These are phyloP conservation scores for Scylla paramamosain DNA, from an alignment of 1,140 invertebrate species.

Conservation along the genomic window DNA sequence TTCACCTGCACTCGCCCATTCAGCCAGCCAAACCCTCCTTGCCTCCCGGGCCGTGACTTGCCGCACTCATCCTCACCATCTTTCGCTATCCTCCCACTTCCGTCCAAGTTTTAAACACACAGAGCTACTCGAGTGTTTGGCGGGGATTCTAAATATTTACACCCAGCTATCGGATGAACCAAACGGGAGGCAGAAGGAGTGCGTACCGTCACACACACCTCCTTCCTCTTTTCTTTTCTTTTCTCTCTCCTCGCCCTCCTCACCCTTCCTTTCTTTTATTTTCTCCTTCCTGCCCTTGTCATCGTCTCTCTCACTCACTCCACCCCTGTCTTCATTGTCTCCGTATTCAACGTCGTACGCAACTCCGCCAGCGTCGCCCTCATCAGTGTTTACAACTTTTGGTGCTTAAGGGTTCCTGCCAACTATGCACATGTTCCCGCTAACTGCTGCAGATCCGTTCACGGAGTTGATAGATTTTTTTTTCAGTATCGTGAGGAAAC, in stretches of 20 bases:
- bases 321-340: not conserved
- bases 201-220: not conserved
- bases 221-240: not conserved
- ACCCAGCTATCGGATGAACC: not conserved
- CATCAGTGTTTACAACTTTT: too few species aligned
- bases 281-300: not conserved
- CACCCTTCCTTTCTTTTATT: not conserved
- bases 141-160: conserved; percentile 49
- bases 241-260: conserved; percentile 1
- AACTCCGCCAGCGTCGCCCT: too few species aligned
- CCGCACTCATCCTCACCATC: not conserved
- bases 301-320: not conserved
- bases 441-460: too few species aligned
- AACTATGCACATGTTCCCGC: too few species aligned
- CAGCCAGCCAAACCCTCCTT: too few species aligned
- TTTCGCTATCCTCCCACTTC: not conserved
- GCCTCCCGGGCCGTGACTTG: not conserved
- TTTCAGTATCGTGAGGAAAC: too few species aligned
- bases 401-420: too few species aligned
- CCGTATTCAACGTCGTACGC: not conserved
- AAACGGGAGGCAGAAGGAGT: not conserved
- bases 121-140: conserved; percentile 48
- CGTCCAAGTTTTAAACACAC: conserved; percentile 40
- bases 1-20: not conserved
- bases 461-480: too few species aligned